Base-by-base conservation (phyloP, 2,888 invertebrate genomes). In the Automeris io region DNA sequence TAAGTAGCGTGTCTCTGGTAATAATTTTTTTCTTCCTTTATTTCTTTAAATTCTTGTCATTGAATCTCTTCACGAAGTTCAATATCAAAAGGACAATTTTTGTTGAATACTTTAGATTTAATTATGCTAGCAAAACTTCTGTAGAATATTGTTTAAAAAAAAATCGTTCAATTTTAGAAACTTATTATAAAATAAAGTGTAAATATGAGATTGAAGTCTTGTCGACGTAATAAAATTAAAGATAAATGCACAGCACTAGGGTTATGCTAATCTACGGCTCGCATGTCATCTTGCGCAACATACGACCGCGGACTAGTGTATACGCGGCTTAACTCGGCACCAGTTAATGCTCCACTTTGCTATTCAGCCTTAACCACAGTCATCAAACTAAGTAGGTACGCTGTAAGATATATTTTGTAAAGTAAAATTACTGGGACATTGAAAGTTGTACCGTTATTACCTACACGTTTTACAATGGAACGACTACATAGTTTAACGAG, bases 221-320 rank as follows among this genome's bases (percentile, higher is more conserved):
- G 44, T 54, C 54, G 55, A 49, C 47, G 49, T 41, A 36, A 36
- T 19, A 36, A 25, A 33, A 29, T 8, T 12, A 39, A 16, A 19
- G 36, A 13, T 36, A 36, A 35, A 48, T 42, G n/a, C 42, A 47
- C 75, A 62, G 40, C 78, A 65, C 81, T 83, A 71, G 49, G 47
- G 69, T 67, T 72, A 82, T 80, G 80, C 72, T 83, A 82, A 83
- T 82, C 78, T 73, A 69, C 61, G 61, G 71, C 72, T 78, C 70
- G 71, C 76, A 78, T 81, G 78, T 77, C 78, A 74, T 79, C 80
- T 83, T 83, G 77, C 82, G 83, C 80, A 85, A 83, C 82, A 81
- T 75, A 79, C 80, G 70, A 67, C 65, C 68, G 68, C 68, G 67
- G 58, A 57, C 60, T 62, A 64, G 70, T 78, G 69, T 73, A 63